A percentile compares a stretch with the other conserved stretches of the same genome.
Conservation (phyloP, 1,140 invertebrate species). For the Euura saliciscinereae region DNA sequence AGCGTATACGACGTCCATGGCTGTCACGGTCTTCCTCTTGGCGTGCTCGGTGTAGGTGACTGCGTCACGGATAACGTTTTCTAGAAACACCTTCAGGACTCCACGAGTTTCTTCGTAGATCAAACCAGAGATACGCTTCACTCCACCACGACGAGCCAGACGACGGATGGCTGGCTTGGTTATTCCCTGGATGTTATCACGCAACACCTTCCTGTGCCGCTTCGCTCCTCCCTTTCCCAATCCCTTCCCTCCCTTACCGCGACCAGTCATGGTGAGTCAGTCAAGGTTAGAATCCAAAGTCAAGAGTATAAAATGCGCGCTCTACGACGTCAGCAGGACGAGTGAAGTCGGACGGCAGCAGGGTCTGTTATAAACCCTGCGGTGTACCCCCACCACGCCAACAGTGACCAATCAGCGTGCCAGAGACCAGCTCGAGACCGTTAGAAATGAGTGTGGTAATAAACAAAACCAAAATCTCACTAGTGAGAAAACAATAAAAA, state of each 20-base stretch:
- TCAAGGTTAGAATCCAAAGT: too few species aligned
- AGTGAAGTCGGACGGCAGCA: slow-evolving; percentile 77
- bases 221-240: slow-evolving; percentile 72
- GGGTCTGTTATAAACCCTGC: slow-evolving; percentile 71
- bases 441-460: too few species aligned
- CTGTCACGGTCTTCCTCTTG: slow-evolving; percentile 83
- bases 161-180: slow-evolving; percentile 25
- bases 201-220: slow-evolving; percentile 64
- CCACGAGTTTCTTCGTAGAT: slow-evolving; percentile 66
- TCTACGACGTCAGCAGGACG: slow-evolving; percentile 32
- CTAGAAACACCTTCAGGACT: slow-evolving; percentile 80
- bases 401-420: not conserved
- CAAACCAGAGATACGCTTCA: slow-evolving; percentile 71
- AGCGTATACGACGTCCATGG: slow-evolving; percentile 88
- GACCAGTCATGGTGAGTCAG: slow-evolving; percentile 60
- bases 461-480: too few species aligned
- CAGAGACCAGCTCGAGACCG: too few species aligned
- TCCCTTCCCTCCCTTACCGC: slow-evolving; percentile 65
- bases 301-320: not conserved
- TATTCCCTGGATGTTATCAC: slow-evolving; percentile 69
- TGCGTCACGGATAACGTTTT: slow-evolving; percentile 82
- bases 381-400: not conserved
- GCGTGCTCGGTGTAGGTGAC: slow-evolving; percentile 86
- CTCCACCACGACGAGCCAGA: slow-evolving; percentile 67
- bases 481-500: too few species aligned